Evolutionary conservation across 1,140 invertebrate species (phyloP), one percentile per base, ranked within the genome.

Genomic region (Eriosoma lanigerum): DNA sequence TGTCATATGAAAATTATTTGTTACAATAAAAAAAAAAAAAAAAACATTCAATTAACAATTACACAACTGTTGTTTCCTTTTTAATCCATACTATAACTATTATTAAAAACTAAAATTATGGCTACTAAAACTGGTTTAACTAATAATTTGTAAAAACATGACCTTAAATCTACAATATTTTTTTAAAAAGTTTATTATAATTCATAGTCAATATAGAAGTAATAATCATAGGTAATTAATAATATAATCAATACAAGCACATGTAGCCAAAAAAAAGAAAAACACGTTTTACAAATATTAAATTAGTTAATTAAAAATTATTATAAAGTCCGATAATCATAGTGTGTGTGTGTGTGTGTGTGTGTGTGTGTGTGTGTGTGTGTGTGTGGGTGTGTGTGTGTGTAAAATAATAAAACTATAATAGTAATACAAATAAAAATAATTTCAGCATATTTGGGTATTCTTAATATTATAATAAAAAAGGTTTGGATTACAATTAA

Each of bases 1-100:
- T 62, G 60, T 68, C 38, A 68, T 68, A 68, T 44, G 38, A 68
- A 62, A 46, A 68, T 68, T 68, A 68, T 68, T 68, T 68, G 64
- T 46, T 68, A 68, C n/a, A 68, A 44, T 68, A 68, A 68, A 68
- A 66, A 32, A 38, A 68, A 68, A 66, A 32, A 38, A 38, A 38
- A 4, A 64, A 68, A 68, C 64, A 68, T 46, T 46, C n/a, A 46
- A 68, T 44, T 46, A 62, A 19, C n/a, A 46, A 68, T 44, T 46
- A 62, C 10, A 62, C 17, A 62, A 32, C 8, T 8, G 38, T 68
- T 46, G n/a, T 46, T 68, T 66, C 44, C 1, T 46, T 68, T 46
- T 46, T 12, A 68, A 68, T 46, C 1, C 19, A 13, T 48, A 13
- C 46, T 48, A 48, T 1, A 46, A 46, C 38, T 68, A 68, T 5